Evolutionary conservation across 2,888 invertebrate genomes (phyloP).

Genomic region (Pseudolycoriella hygida): DNA sequence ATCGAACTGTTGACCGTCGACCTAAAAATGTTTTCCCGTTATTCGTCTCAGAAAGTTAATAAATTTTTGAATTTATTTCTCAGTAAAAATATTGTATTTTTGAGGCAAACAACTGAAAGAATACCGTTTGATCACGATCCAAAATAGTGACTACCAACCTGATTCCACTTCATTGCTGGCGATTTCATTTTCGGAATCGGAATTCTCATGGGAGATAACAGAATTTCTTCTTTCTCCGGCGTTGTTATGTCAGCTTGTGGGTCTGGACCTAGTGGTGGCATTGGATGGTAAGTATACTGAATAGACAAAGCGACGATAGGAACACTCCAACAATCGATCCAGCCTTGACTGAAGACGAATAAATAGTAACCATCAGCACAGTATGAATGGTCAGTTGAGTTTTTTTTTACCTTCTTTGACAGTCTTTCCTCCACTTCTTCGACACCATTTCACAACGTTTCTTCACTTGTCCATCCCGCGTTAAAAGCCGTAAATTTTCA

Average conservation of each 20-base stretch:
- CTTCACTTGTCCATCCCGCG: slow-evolving; percentile 48
- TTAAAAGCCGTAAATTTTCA: slow-evolving; percentile 71
- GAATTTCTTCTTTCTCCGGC: slow-evolving; percentile 84
- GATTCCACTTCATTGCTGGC: slow-evolving; percentile 46
- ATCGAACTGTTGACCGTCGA: slow-evolving; percentile 64
- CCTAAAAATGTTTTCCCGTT: too few species aligned
- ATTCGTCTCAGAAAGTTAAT: too few species aligned
- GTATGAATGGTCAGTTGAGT: too few species aligned
- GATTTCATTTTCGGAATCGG: slow-evolving; percentile 59
- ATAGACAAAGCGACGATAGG: slow-evolving; percentile 87
- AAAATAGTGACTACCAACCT: slow-evolving; percentile 18
- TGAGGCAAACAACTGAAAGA: too few species aligned
- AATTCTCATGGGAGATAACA: slow-evolving; percentile 81
- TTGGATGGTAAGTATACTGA: slow-evolving; percentile 80
- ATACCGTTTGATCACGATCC: background rate
- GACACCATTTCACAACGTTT: slow-evolving; percentile 32
- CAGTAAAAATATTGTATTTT: too few species aligned
- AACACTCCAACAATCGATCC: slow-evolving; percentile 95
- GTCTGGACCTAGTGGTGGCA: slow-evolving; percentile 71
- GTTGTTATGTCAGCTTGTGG: slow-evolving; percentile 86
- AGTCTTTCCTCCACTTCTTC: slow-evolving; percentile 69
- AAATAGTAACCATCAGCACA: too few species aligned
- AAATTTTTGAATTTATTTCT: too few species aligned
- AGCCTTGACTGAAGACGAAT: slow-evolving; percentile 37
- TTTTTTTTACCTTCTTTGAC: slow-evolving; percentile 40